A percentile compares a stretch with the other conserved stretches of the same genome.
phyloP scores from a whole-genome alignment of 30 jellyfish, hydroid and myxozoan genomes.

The Calvadosia cruxmelitensis region DNA sequence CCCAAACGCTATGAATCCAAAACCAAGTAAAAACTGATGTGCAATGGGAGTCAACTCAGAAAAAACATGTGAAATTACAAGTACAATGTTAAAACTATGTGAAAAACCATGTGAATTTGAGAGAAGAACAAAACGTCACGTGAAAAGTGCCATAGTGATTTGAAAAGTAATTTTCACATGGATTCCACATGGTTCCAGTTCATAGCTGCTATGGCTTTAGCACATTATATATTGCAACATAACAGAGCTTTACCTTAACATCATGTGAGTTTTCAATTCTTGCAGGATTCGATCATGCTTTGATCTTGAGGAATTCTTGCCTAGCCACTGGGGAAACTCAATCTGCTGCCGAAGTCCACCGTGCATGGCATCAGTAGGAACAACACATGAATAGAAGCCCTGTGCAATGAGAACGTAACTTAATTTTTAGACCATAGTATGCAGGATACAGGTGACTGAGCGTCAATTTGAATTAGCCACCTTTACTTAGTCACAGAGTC shows the following conservation, averaged over 20 bases:
- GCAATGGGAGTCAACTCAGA: not conserved
- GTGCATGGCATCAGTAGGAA: conserved; percentile 72
- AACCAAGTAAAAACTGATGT: not conserved
- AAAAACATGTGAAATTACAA: not conserved
- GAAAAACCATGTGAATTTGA: too few species aligned
- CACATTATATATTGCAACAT: not conserved
- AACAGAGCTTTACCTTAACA: conserved; percentile 39
- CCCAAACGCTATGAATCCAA: too few species aligned
- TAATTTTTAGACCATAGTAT: too few species aligned
- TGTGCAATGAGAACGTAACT: too few species aligned
- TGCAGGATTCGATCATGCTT: conserved; percentile 85
- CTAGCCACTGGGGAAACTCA: conserved; percentile 97
- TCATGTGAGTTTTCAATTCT: conserved; percentile 73
- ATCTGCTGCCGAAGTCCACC: conserved; percentile 75
- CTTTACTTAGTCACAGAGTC: too few species aligned
- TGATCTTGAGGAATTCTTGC: conserved; percentile 68
- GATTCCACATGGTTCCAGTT: too few species aligned
- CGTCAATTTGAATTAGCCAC: too few species aligned
- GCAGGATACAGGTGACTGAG: too few species aligned
- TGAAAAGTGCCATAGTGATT: not conserved
- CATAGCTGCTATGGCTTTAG: too few species aligned
- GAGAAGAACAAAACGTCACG: not conserved
- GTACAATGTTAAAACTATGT: not conserved
- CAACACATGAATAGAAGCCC: conserved; percentile 84
- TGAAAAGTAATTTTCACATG: too few species aligned